Evolutionary conservation across 2,113 vertebrate genomes (phyloP).

Genomic region (Stomatorhinus ivindoensis): DNA sequence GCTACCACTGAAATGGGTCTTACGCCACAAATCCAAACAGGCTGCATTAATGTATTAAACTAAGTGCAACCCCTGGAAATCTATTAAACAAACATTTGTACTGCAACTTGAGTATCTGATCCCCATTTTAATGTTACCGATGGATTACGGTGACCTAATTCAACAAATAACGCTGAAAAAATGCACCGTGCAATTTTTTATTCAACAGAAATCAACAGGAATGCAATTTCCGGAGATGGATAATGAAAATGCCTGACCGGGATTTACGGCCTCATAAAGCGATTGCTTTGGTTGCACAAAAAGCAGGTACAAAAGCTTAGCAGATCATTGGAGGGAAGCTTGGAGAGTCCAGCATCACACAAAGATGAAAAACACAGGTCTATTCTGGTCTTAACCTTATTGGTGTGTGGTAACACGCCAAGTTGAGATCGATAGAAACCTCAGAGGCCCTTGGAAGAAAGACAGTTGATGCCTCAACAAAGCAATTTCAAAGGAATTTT

Average conservation of each 20-base stretch:
- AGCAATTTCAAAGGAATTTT: constrained; percentile 7
- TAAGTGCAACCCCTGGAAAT: background rate
- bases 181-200: background rate
- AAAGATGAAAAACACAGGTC: background rate
- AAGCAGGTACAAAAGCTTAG: background rate
- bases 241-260: background rate
- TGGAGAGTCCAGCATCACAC: background rate
- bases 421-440: background rate
- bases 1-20: background rate
- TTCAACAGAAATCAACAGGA: background rate
- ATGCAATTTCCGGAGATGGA: background rate
- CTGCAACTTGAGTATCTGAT: background rate
- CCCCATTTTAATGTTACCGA: background rate
- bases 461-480: background rate
- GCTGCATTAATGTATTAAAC: background rate
- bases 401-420: background rate
- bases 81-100: background rate
- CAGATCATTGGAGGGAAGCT: background rate
- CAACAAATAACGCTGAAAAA: constrained; percentile 1
- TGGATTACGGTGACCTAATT: background rate
- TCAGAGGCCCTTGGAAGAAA: background rate
- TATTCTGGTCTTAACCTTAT: background rate
- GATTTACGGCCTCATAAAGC: background rate
- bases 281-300: background rate
- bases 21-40: background rate